phyloP scores from a whole-genome alignment of 2,888 invertebrate genomes.

The Nomada goodeniana region DNA sequence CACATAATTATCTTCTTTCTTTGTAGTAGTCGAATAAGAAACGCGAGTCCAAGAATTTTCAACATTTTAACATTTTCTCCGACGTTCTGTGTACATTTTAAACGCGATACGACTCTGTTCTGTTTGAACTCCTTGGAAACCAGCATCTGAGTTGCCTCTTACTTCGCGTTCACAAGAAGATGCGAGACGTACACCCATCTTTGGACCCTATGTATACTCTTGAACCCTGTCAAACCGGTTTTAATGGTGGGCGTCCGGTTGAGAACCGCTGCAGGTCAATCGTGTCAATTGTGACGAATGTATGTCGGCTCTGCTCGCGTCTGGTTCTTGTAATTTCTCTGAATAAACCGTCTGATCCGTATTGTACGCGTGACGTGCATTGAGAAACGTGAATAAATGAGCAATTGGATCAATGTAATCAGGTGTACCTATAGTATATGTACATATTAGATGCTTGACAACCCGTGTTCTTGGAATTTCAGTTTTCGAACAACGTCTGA shows the following conservation, averaged over 20 bases:
- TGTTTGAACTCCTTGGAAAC: background rate
- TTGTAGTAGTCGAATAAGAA: no score
- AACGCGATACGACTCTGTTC: background rate
- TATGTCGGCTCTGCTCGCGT: slow-evolving; percentile 66
- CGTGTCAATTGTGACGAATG: slow-evolving; percentile 81
- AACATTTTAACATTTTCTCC: no score
- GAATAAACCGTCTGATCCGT: background rate
- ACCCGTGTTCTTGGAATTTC: no score
- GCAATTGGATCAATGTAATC: background rate
- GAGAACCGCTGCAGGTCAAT: slow-evolving; percentile 80
- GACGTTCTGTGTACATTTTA: no score
- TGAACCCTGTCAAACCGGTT: slow-evolving; percentile 61
- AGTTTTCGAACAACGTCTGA: no score
- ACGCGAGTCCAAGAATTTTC: no score
- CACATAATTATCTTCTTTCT: no score
- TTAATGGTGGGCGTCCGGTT: slow-evolving; percentile 49
- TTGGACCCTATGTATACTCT: slow-evolving; percentile 36
- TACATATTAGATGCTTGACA: no score
- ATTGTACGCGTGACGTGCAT: background rate
- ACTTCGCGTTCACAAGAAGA: background rate
- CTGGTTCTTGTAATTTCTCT: slow-evolving; percentile 37
- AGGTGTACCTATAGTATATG: no score
- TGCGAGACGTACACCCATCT: slow-evolving; percentile 20
- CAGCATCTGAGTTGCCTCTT: background rate
- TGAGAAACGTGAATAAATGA: background rate